Evolutionary conservation across 2,113 vertebrate species (phyloP).

Genomic region (Ornithorhynchus anatinus): DNA sequence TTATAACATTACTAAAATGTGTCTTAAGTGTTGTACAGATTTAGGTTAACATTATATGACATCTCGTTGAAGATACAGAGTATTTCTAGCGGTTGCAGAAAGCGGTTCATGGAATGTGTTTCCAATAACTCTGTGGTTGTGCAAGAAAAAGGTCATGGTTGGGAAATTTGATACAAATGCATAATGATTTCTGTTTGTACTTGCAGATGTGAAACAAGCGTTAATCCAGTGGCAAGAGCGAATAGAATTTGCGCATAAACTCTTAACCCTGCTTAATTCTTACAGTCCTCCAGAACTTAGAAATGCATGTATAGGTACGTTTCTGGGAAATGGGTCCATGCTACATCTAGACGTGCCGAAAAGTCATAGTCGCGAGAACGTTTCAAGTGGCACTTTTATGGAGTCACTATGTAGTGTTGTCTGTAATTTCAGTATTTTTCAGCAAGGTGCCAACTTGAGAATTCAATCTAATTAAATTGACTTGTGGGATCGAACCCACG

Average conservation of each 20-base stretch:
- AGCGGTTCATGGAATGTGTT: neutral
- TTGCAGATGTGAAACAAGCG: constrained; percentile 97
- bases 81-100: neutral
- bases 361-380: neutral
- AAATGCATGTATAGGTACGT: constrained; percentile 93
- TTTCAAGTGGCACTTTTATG: no score
- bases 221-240: constrained; percentile 99
- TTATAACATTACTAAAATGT: neutral
- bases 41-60: neutral
- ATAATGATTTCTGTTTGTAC: constrained; percentile 33
- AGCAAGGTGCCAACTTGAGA: no score
- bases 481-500: no score
- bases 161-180: constrained; percentile 1
- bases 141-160: neutral
- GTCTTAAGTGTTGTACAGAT: neutral
- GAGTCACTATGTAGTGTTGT: no score
- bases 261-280: constrained; percentile 98
- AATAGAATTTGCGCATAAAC: constrained; percentile 98
- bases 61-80: neutral
- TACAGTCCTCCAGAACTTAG: constrained; percentile 96
- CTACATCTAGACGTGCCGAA: neutral
- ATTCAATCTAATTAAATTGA: no score
- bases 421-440: no score
- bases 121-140: constrained; percentile 18
- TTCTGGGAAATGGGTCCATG: constrained; percentile 1